Conservation (phyloP, 2,113 vertebrate species). For the Tupaia tana region DNA sequence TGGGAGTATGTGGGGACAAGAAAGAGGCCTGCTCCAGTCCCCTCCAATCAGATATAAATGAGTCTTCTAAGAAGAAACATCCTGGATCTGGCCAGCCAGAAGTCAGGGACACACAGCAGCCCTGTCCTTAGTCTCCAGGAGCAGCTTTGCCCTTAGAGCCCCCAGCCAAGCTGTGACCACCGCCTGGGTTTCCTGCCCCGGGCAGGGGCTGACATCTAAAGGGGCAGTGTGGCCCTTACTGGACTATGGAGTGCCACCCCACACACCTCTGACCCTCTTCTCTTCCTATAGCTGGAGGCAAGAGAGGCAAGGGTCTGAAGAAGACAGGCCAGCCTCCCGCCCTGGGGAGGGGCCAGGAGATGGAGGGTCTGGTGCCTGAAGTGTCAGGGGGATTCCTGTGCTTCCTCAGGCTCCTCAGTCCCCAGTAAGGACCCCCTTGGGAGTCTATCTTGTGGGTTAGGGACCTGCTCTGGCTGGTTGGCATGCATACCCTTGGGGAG, state of each 20-base stretch:
- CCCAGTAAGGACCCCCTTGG: background rate
- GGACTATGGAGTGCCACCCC: background rate
- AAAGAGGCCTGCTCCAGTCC: constrained; percentile 38
- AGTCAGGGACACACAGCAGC: background rate
- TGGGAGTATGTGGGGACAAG: constrained; percentile 23
- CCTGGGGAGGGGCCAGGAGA: background rate
- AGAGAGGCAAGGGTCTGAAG: background rate
- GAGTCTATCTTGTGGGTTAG: constrained; percentile 4
- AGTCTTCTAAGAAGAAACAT: background rate
- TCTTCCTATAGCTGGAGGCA: background rate
- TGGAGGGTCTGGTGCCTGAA: constrained; percentile 49
- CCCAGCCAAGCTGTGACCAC: background rate
- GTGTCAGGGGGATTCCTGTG: background rate
- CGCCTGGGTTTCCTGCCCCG: background rate
- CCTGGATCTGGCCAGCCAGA: background rate
- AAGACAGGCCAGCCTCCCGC: background rate
- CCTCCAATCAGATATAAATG: background rate
- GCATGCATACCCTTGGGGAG: background rate
- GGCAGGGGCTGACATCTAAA: constrained; percentile 30
- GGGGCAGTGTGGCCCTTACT: background rate
- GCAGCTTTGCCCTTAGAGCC: constrained; percentile 24
- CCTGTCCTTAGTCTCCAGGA: background rate
- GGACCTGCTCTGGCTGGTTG: background rate
- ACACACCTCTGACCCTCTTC: background rate
- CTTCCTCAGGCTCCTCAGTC: constrained; percentile 7